Conservation (phyloP, 2,797 vertebrate species). For the Discoglossus pictus region DNA sequence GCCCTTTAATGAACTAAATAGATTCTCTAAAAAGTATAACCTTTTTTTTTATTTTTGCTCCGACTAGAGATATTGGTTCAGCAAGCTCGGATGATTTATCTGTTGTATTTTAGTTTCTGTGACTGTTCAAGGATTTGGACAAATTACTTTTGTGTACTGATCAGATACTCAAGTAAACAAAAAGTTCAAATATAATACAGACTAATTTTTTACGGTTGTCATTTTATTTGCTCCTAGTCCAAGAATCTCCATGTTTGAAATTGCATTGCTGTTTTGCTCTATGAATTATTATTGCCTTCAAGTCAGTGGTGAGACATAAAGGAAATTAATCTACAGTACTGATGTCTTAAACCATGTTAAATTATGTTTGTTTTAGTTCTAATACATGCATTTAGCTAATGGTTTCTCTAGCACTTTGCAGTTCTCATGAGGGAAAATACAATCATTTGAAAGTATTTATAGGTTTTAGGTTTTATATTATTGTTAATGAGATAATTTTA, state of each 20-base stretch:
- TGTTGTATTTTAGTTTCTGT: conserved; percentile 8
- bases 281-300: conserved; percentile 40
- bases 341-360: conserved; percentile 22
- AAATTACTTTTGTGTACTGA: conserved; percentile 30
- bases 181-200: conserved; percentile 19
- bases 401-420: conserved; percentile 7
- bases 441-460: conserved; percentile 28
- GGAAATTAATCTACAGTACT: conserved; percentile 27
- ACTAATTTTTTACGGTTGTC: conserved; percentile 42
- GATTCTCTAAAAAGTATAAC: too few species aligned
- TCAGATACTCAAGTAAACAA: conserved; percentile 44
- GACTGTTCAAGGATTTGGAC: conserved; percentile 11
- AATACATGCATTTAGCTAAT: conserved; percentile 10
- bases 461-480: conserved; percentile 15
- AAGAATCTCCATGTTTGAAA: conserved; percentile 25
- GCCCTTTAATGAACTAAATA: too few species aligned
- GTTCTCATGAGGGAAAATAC: conserved; percentile 15
- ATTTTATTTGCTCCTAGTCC: conserved; percentile 30
- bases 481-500: too few species aligned
- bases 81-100: conserved; percentile 25
- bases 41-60: too few species aligned
- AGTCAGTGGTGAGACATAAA: conserved; percentile 28
- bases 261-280: conserved; percentile 18
- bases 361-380: conserved; percentile 26
- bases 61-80: conserved; percentile 3